Evolutionary conservation across 2,797 vertebrate species (phyloP).

Genomic region (Eulemur albifrons): DNA sequence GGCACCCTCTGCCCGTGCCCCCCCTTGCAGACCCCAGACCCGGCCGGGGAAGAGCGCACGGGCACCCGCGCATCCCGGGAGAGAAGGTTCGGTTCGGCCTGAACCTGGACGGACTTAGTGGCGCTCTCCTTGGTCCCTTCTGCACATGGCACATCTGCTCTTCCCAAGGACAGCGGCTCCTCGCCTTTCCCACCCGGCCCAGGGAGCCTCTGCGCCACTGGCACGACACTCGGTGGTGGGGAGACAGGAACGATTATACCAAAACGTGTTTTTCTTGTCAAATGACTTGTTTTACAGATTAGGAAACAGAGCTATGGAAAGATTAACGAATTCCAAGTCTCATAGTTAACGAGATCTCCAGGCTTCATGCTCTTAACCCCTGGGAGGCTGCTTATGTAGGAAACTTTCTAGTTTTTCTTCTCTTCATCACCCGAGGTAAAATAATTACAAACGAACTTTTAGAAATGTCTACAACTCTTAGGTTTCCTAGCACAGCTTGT

Average conservation of each 20-base stretch:
- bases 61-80: neutral
- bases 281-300: neutral
- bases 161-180: neutral
- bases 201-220: fast-evolving
- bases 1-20: too few species aligned
- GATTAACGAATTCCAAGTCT: neutral
- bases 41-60: fast-evolving
- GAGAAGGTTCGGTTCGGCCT: too few species aligned
- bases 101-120: fast-evolving
- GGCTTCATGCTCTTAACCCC: too few species aligned
- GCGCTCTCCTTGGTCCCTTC: neutral
- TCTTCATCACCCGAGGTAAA: neutral
- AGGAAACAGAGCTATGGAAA: neutral
- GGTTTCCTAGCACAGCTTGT: neutral
- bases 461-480: neutral
- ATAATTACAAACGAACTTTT: too few species aligned
- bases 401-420: neutral
- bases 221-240: neutral
- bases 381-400: fast-evolving
- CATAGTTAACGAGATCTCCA: neutral
- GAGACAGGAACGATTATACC: neutral
- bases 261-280: neutral
- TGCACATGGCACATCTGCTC: neutral
- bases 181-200: fast-evolving
- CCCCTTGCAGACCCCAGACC: too few species aligned